Conservation (phyloP, 2,113 vertebrate genomes). For the Gambusia holbrooki region DNA sequence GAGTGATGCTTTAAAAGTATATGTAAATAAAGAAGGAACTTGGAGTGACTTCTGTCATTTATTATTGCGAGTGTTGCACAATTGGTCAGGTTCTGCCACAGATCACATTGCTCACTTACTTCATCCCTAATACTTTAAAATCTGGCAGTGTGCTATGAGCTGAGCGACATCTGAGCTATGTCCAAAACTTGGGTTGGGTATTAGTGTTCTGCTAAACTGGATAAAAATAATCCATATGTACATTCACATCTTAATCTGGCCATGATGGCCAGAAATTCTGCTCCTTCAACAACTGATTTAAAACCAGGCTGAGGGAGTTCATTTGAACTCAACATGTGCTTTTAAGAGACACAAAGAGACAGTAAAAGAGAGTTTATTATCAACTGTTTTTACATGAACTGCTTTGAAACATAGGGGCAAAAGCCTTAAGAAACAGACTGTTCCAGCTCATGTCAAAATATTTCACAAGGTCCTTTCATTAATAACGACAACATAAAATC, state of each 20-base stretch:
- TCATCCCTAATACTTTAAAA: slow-evolving; percentile 50
- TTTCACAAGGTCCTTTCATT: slow-evolving; percentile 18
- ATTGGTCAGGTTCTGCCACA: slow-evolving; percentile 36
- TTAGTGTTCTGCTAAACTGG: slow-evolving; percentile 26
- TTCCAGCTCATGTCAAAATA: slow-evolving; percentile 29
- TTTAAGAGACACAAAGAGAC: slow-evolving; percentile 13
- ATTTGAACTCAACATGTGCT: slow-evolving; percentile 39
- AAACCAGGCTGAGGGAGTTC: slow-evolving; percentile 52
- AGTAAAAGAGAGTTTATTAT: slow-evolving; percentile 31
- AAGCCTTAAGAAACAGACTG: slow-evolving; percentile 29
- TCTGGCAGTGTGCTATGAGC: slow-evolving; percentile 35
- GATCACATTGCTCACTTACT: slow-evolving; percentile 48
- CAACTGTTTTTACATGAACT: slow-evolving; percentile 39
- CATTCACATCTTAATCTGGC: slow-evolving; percentile 14
- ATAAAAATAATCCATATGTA: slow-evolving; percentile 23
- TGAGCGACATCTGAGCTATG: slow-evolving; percentile 41
- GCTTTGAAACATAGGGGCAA: slow-evolving; percentile 39
- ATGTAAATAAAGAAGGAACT: slow-evolving; percentile 22
- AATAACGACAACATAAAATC: too few relatives aligned
- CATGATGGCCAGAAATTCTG: slow-evolving; percentile 12
- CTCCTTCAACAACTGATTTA: slow-evolving; percentile 52
- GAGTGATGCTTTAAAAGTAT: slow-evolving; percentile 32
- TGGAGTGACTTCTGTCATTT: slow-evolving; percentile 43
- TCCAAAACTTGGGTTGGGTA: slow-evolving; percentile 46
- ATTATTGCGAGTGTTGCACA: slow-evolving; percentile 39